Evolutionary conservation across 2,888 invertebrate genomes (phyloP).

Genomic region (Temnothorax rugatulus): DNA sequence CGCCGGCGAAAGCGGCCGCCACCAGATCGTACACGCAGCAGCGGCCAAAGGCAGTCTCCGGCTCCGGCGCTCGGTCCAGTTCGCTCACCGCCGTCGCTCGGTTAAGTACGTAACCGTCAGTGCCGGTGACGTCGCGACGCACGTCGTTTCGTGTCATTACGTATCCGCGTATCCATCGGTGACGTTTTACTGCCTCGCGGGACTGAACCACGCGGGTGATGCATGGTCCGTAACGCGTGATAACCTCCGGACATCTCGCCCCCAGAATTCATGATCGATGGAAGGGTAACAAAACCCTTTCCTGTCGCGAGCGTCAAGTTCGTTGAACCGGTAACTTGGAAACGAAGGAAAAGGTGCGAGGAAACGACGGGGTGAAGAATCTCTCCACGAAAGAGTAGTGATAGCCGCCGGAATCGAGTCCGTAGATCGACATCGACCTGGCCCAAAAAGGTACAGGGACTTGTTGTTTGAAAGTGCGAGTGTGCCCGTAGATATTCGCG

Average conservation of each 20-base stretch:
- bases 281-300: slow-evolving; percentile 20
- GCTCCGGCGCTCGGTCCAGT: slow-evolving; percentile 77
- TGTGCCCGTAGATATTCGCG: not conserved
- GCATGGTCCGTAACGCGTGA: slow-evolving; percentile 5
- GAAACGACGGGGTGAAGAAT: slow-evolving; percentile 8
- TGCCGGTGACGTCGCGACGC: slow-evolving; percentile 61
- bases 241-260: not conserved
- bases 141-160: slow-evolving; percentile 49
- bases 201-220: slow-evolving; percentile 18
- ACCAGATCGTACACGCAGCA: slow-evolving; percentile 74
- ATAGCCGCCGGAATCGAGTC: not conserved
- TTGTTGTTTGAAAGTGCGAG: slow-evolving; percentile 34
- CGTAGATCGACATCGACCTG: slow-evolving; percentile 30
- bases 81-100: slow-evolving; percentile 73
- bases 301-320: not conserved
- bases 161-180: slow-evolving; percentile 26
- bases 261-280: not conserved
- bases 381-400: slow-evolving; percentile 16
- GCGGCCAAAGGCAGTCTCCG: slow-evolving; percentile 74
- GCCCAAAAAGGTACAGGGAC: slow-evolving; percentile 49
- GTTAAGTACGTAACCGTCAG: slow-evolving; percentile 60
- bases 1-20: slow-evolving; percentile 71
- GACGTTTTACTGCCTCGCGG: not conserved
- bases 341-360: slow-evolving; percentile 25
- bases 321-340: slow-evolving; percentile 27